Percentiles rank a stretch among this genome's conserved stretches.
Evolutionary conservation across 2,888 invertebrate genomes (phyloP).

Genomic region (Coronaproctus castanopsis): DNA sequence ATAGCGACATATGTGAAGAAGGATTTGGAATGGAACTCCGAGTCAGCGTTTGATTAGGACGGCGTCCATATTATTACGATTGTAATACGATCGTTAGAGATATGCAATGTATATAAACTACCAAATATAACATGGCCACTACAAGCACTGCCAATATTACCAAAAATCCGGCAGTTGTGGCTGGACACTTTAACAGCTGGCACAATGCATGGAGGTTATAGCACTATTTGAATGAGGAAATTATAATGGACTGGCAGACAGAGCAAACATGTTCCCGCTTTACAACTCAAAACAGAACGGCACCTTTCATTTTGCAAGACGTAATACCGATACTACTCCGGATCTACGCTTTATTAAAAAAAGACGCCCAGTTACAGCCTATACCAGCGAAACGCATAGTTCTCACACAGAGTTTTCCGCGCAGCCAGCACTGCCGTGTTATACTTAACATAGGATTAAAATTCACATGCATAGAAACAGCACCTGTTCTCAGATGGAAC

Average conservation of each 20-base stretch:
- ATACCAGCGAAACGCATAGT: too few species aligned
- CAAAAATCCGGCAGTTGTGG: background rate
- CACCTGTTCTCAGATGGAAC: too few species aligned
- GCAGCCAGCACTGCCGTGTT: too few species aligned
- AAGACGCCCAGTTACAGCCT: too few species aligned
- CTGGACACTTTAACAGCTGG: background rate
- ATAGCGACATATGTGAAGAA: background rate
- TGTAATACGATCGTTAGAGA: background rate
- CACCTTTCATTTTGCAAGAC: background rate
- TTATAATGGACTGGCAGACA: background rate
- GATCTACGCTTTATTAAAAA: too few species aligned
- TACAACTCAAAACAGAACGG: background rate
- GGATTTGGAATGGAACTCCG: background rate
- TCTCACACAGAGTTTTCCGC: too few species aligned
- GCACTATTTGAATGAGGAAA: background rate
- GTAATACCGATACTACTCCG: background rate
- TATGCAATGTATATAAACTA: background rate
- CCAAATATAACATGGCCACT: background rate
- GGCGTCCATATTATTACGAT: background rate
- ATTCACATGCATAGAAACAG: too few species aligned
- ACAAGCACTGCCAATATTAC: background rate
- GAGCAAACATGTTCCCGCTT: background rate
- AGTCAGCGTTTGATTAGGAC: background rate
- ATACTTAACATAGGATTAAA: too few species aligned
- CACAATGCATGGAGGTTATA: background rate